Evolutionary conservation across 2,113 vertebrate genomes (phyloP).

Genomic region (Equus quagga): DNA sequence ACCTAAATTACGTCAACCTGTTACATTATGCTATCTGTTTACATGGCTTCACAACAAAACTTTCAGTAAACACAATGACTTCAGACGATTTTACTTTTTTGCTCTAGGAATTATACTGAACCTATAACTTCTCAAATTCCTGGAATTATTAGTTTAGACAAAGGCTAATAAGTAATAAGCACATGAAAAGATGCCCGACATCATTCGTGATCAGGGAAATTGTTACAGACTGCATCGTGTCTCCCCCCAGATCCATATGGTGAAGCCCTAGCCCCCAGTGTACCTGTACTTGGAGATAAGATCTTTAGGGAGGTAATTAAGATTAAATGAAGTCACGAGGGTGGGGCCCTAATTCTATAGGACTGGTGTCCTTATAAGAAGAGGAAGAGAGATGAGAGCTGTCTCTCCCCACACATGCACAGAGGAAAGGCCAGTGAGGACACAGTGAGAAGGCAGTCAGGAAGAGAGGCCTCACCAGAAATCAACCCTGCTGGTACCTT

Average conservation of each 20-base stretch:
- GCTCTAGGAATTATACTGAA: not conserved
- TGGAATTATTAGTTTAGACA: not conserved
- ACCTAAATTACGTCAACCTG: not conserved
- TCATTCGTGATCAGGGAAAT: not conserved
- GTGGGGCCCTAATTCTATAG: not conserved
- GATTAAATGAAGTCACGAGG: not conserved
- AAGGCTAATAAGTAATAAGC: not conserved
- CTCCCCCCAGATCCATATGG: not conserved
- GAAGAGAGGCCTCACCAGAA: not conserved
- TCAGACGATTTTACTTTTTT: not conserved
- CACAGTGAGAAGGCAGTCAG: not conserved
- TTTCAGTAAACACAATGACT: not conserved
- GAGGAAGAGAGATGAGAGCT: not conserved
- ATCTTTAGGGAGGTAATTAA: not conserved
- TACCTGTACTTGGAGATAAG: not conserved
- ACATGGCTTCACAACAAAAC: slow-evolving; percentile 3
- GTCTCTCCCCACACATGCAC: not conserved
- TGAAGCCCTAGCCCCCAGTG: not conserved
- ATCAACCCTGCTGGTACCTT: not conserved
- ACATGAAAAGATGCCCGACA: not conserved
- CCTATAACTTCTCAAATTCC: not conserved
- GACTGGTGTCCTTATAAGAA: not conserved
- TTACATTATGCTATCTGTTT: not conserved
- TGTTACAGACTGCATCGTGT: not conserved
- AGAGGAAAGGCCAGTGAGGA: not conserved